A percentile compares a stretch with the other conserved stretches of the same genome.
Evolutionary conservation across 2,888 invertebrate species (phyloP).

Genomic region (Xestia rhomboidea): DNA sequence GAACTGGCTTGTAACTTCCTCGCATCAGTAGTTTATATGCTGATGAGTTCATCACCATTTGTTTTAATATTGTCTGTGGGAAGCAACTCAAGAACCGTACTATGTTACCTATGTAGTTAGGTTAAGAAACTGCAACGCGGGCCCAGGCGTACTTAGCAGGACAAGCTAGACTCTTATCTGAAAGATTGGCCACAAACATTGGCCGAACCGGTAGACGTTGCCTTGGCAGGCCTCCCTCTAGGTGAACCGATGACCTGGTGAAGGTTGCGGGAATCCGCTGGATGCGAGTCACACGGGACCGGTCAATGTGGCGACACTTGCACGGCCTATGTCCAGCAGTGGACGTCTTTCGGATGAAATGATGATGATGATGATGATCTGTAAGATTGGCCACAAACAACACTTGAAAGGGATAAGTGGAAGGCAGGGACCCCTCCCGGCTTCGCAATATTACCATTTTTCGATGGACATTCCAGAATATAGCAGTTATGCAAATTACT

Average conservation of each 20-base stretch:
- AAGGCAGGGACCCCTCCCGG: background rate
- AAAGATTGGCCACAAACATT: background rate
- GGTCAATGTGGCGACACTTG: too few species aligned
- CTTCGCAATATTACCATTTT: background rate
- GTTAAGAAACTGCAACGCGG: too few species aligned
- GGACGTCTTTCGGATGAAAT: too few species aligned
- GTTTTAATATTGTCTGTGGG: background rate
- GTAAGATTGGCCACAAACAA: background rate
- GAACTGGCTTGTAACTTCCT: constrained; percentile 18
- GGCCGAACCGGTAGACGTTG: too few species aligned
- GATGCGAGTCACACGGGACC: too few species aligned
- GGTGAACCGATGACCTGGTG: too few species aligned
- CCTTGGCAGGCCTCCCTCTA: too few species aligned
- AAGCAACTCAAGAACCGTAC: background rate
- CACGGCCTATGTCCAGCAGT: too few species aligned
- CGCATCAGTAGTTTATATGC: constrained; percentile 27
- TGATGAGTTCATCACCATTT: constrained; percentile 18
- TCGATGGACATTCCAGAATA: background rate
- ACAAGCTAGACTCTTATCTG: background rate
- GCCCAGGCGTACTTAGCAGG: background rate
- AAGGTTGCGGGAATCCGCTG: too few species aligned
- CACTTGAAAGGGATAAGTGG: background rate
- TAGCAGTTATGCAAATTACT: background rate
- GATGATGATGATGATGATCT: too few species aligned
- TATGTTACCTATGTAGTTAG: background rate